phyloP scores from a whole-genome alignment of 37 sponge, comb jelly and placozoan genomes.

The Axinella damicornis region DNA sequence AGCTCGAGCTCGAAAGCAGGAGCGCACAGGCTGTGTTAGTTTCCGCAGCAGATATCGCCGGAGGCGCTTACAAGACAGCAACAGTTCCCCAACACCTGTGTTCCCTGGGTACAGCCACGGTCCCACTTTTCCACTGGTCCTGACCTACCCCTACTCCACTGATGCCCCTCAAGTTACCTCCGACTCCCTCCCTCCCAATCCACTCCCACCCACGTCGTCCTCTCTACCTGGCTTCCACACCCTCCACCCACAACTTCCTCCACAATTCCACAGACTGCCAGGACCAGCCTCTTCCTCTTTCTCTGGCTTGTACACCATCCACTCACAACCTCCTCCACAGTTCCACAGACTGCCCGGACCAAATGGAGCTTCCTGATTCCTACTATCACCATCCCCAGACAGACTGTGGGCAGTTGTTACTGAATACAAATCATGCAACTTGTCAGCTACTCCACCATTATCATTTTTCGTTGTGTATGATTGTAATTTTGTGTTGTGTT shows the following conservation, averaged over 20 bases:
- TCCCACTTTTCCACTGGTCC: not conserved
- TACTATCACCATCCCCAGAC: not conserved
- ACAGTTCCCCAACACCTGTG: constrained; percentile 9
- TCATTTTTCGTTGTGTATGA: too few species aligned
- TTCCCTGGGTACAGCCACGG: constrained; percentile 20
- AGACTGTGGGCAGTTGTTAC: too few species aligned
- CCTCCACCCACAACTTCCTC: constrained; percentile 7
- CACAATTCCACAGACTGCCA: not conserved
- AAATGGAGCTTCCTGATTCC: not conserved
- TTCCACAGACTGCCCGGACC: not conserved
- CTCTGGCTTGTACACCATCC: constrained; percentile 11
- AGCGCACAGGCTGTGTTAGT: constrained; percentile 76
- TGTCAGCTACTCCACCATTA: too few species aligned
- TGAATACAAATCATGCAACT: too few species aligned
- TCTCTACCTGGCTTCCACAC: constrained; percentile 19
- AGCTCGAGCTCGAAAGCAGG: constrained; percentile 76
- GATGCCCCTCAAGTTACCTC: constrained; percentile 11
- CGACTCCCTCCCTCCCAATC: not conserved
- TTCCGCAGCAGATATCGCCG: constrained; percentile 56
- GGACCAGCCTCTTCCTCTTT: not conserved
- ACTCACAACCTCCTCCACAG: not conserved
- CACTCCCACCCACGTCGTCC: not conserved
- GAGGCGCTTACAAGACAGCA: constrained; percentile 48
- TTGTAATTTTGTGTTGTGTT: too few species aligned
- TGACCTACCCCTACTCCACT: constrained; percentile 19